Conservation (phyloP, 2,797 vertebrate genomes). For the Orientallactaga sibirica region DNA sequence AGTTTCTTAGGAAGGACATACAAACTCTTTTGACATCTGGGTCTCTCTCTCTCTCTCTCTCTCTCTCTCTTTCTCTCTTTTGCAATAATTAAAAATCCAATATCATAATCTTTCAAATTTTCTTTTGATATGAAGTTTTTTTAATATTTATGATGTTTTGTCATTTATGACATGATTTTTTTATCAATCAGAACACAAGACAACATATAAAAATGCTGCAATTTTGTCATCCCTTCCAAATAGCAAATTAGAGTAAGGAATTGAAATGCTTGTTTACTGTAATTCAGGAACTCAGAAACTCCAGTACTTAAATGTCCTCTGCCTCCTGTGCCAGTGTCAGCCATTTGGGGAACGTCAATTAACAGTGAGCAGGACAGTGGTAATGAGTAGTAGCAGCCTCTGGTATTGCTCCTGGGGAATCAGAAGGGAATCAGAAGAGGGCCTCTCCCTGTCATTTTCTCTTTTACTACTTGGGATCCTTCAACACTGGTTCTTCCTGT, state of each 20-base stretch:
- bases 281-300: neutral
- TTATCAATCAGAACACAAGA: neutral
- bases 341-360: neutral
- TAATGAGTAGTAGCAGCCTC: neutral
- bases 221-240: neutral
- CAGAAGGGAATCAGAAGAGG: neutral
- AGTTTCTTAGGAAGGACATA: neutral
- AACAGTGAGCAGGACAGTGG: neutral
- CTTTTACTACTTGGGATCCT: neutral
- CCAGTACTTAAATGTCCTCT: neutral
- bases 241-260: neutral
- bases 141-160: too few relatives aligned
- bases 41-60: too few relatives aligned
- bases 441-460: neutral
- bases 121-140: conserved; percentile 30
- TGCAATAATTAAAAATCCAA: conserved; percentile 17
- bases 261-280: neutral
- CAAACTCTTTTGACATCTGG: neutral
- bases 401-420: neutral
- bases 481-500: neutral
- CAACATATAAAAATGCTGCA: neutral
- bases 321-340: neutral
- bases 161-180: neutral
- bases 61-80: neutral
- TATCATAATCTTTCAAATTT: neutral